These are phyloP conservation scores for Apomyelois bistriatella DNA, from an alignment of 2,888 invertebrate species.

Conservation along the genomic window DNA sequence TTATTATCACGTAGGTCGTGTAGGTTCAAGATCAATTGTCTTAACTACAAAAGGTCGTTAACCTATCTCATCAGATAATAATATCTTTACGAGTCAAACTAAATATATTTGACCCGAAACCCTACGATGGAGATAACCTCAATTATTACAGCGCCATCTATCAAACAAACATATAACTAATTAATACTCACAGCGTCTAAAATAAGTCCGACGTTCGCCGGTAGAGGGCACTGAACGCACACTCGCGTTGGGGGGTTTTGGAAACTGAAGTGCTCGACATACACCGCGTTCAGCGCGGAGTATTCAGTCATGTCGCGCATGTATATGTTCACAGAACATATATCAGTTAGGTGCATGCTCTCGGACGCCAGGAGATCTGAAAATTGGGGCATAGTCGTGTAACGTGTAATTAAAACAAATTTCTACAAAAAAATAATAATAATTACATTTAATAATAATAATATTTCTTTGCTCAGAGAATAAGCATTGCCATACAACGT, in stretches of 20 bases:
- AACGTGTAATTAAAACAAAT: slow-evolving; percentile 4
- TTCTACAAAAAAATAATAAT: too few relatives aligned
- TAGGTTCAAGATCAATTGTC: too few relatives aligned
- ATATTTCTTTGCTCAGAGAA: too few relatives aligned
- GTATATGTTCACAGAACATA: slow-evolving; percentile 91
- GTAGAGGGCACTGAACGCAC: slow-evolving; percentile 90
- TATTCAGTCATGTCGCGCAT: slow-evolving; percentile 91
- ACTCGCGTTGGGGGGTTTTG: slow-evolving; percentile 92
- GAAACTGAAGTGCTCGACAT: slow-evolving; percentile 85
- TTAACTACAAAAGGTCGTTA: too few relatives aligned
- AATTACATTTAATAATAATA: too few relatives aligned
- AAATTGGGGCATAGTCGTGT: slow-evolving; percentile 13
- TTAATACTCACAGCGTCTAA: slow-evolving; percentile 83
- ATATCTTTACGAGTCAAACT: too few relatives aligned
- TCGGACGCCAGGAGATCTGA: slow-evolving; percentile 74
- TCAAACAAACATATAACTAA: not conserved
- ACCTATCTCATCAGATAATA: too few relatives aligned
- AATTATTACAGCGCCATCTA: not conserved
- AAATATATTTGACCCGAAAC: too few relatives aligned
- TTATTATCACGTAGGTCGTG: too few relatives aligned
- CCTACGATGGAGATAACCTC: too few relatives aligned
- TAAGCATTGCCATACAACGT: too few relatives aligned
- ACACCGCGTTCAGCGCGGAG: slow-evolving; percentile 86
- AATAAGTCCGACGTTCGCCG: slow-evolving; percentile 84
- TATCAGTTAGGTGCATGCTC: slow-evolving; percentile 79